Percentiles rank a stretch among this genome's conserved stretches.
Evolutionary conservation across 1,140 invertebrate species (phyloP).

Genomic region (Eumeta japonica): DNA sequence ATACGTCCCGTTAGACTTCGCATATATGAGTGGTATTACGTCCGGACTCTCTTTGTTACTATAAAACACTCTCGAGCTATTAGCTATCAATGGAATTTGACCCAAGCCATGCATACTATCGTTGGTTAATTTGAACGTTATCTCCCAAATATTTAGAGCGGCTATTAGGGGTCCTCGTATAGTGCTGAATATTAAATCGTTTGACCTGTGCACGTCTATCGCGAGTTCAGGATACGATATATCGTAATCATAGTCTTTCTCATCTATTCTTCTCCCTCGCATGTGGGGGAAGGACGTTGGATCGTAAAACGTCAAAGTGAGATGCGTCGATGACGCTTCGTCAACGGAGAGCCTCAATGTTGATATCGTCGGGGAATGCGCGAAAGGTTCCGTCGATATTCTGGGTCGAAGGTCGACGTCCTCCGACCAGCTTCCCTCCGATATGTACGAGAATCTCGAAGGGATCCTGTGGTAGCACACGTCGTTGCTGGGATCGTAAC

Average conservation of each 20-base stretch:
- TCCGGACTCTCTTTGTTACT: constrained; percentile 22
- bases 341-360: constrained; percentile 28
- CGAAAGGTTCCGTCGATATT: constrained; percentile 28
- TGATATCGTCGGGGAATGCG: constrained; percentile 20
- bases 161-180: constrained; percentile 39
- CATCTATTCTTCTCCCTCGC: constrained; percentile 19
- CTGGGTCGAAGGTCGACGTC: constrained; percentile 24
- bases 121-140: constrained; percentile 36
- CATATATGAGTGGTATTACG: constrained; percentile 38
- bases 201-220: constrained; percentile 21
- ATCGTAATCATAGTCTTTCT: constrained; percentile 29
- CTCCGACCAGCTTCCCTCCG: constrained; percentile 26
- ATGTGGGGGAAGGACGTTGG: constrained; percentile 8
- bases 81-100: constrained; percentile 30
- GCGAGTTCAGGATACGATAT: constrained; percentile 33
- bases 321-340: constrained; percentile 32
- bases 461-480: constrained; percentile 39
- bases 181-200: constrained; percentile 35
- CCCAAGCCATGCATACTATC: constrained; percentile 41
- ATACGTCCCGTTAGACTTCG: constrained; percentile 27
- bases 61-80: constrained; percentile 33
- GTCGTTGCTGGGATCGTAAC: constrained; percentile 28
- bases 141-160: constrained; percentile 44
- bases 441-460: constrained; percentile 38
- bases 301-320: constrained; percentile 33